phyloP scores from a whole-genome alignment of 2,888 invertebrate species.

The Rhogogaster chlorosoma region DNA sequence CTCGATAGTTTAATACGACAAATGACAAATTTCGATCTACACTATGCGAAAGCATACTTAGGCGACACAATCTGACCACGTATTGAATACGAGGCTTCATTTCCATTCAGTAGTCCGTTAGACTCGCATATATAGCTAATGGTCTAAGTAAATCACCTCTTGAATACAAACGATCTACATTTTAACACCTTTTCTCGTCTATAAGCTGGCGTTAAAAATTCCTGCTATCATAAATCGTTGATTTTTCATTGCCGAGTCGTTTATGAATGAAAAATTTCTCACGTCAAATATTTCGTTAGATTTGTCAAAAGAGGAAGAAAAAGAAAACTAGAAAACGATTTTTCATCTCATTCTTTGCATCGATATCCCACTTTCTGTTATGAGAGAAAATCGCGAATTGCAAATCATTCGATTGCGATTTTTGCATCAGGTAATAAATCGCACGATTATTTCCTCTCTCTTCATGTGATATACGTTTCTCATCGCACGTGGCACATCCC shows the following conservation, averaged over 20 bases:
- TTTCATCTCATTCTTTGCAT: too few relatives aligned
- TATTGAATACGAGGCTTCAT: not conserved
- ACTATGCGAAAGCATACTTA: not conserved
- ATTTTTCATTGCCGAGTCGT: too few relatives aligned
- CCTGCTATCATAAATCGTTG: not conserved
- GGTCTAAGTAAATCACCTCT: conserved; percentile 14
- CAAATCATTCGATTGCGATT: not conserved
- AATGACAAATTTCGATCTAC: not conserved
- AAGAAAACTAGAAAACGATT: too few relatives aligned
- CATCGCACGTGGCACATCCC: not conserved
- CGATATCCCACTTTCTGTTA: too few relatives aligned
- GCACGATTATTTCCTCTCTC: not conserved
- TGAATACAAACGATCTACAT: not conserved
- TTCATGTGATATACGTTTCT: not conserved
- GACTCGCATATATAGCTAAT: not conserved
- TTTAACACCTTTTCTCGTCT: not conserved
- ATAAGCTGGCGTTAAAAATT: not conserved
- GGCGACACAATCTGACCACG: not conserved
- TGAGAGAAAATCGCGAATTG: too few relatives aligned
- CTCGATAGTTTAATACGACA: not conserved
- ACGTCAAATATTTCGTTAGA: too few relatives aligned
- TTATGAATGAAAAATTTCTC: too few relatives aligned
- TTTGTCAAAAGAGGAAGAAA: too few relatives aligned
- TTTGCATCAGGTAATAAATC: not conserved
- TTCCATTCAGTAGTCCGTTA: conserved; percentile 36